Conservation (phyloP, 2,888 invertebrate genomes). For the Syritta pipiens region DNA sequence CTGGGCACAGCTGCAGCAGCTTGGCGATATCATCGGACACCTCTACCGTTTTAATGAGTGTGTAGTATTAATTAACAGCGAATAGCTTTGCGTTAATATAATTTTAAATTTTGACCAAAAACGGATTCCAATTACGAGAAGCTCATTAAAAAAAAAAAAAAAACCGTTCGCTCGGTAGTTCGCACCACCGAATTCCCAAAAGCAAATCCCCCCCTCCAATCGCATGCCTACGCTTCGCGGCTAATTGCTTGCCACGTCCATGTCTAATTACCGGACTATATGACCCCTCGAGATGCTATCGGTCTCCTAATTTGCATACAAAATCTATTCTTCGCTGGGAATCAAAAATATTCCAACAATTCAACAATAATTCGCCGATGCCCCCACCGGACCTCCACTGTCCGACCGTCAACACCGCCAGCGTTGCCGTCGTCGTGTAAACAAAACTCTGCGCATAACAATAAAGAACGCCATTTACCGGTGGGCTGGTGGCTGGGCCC, state of each 20-base stretch:
- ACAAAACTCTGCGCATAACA: conserved; percentile 55
- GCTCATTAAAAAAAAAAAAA: conserved; percentile 50
- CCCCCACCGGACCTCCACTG: conserved; percentile 1
- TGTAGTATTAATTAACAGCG: conserved; percentile 15
- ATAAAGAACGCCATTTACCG: conserved; percentile 60
- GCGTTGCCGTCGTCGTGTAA: conserved; percentile 34
- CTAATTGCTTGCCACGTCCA: conserved; percentile 37
- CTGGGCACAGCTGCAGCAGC: no score
- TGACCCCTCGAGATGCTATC: conserved; percentile 44
- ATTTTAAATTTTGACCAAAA: conserved; percentile 12
- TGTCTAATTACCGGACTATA: conserved; percentile 49
- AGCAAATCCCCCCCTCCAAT: no score
- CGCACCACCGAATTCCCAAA: no score
- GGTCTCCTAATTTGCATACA: conserved; percentile 54
- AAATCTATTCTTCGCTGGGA: conserved; percentile 20
- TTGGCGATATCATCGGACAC: neutral
- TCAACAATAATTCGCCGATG: conserved; percentile 42
- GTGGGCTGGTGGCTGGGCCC: conserved; percentile 23
- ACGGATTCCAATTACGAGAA: conserved; percentile 21
- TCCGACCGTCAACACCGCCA: neutral
- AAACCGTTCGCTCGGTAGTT: no score
- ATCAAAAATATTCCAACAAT: conserved; percentile 53
- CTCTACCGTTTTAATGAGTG: neutral
- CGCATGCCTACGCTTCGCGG: neutral
- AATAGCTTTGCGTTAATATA: neutral